A percentile compares a stretch with the other conserved stretches of the same genome.
phyloP scores from a whole-genome alignment of 1,140 invertebrate species.

The Zaprionus inermis region DNA sequence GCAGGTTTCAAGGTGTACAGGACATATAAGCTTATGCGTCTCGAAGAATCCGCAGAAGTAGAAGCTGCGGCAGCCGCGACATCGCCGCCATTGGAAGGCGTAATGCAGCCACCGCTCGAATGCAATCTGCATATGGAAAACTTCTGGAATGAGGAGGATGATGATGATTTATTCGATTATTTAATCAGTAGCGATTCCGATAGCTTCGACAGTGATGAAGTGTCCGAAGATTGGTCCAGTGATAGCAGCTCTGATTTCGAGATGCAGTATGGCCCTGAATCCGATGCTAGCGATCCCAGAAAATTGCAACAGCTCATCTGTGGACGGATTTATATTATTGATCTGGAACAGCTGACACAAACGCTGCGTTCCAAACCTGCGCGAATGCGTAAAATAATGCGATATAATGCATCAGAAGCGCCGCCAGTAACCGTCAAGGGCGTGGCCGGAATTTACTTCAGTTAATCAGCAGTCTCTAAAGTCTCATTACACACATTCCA shows the following conservation, averaged over 20 bases:
- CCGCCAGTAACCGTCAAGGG: constrained; percentile 87
- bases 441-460: constrained; percentile 87
- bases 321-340: constrained; percentile 91
- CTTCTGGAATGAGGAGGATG: neutral
- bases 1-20: constrained; percentile 82
- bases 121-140: neutral
- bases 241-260: constrained; percentile 47
- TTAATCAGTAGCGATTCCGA: neutral
- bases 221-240: neutral
- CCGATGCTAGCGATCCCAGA: constrained; percentile 14
- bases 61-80: neutral
- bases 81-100: neutral
- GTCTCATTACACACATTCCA: neutral
- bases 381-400: constrained; percentile 87
- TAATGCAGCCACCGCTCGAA: neutral
- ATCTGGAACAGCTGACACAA: constrained; percentile 89
- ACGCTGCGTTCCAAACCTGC: constrained; percentile 87
- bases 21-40: neutral
- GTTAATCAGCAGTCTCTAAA: neutral
- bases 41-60: too few relatives aligned
- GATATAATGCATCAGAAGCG: constrained; percentile 85
- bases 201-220: constrained; percentile 12
- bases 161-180: constrained; percentile 9
- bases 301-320: constrained; percentile 88
- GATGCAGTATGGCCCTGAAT: neutral